Percentiles rank a stretch among this genome's conserved stretches.
These are phyloP conservation scores for Himalopsyche tibetana DNA, from an alignment of 2,888 invertebrate species.

Conservation along the genomic window DNA sequence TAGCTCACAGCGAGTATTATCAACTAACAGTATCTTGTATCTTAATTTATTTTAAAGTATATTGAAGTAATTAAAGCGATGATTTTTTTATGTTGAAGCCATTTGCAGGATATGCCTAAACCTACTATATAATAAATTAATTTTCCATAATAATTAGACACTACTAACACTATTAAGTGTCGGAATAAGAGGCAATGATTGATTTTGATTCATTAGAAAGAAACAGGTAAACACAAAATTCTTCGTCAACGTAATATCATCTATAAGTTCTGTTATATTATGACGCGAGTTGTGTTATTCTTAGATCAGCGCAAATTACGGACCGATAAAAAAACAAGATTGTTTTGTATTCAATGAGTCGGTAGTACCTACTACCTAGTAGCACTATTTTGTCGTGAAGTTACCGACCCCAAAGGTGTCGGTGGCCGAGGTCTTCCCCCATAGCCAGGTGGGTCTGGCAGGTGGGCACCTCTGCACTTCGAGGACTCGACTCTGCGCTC, in stretches of 20 bases:
- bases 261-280: not conserved
- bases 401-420: slow-evolving; percentile 34
- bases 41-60: too few relatives aligned
- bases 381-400: slow-evolving; percentile 2
- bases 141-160: too few relatives aligned
- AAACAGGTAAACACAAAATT: too few relatives aligned
- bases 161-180: too few relatives aligned
- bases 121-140: too few relatives aligned
- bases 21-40: too few relatives aligned
- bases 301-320: not conserved
- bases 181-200: too few relatives aligned
- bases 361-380: not conserved
- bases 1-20: too few relatives aligned
- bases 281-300: not conserved
- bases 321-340: not conserved
- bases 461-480: slow-evolving; percentile 45
- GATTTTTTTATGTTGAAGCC: too few relatives aligned
- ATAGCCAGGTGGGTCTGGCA: slow-evolving; percentile 54
- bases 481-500: not conserved
- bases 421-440: slow-evolving; percentile 8
- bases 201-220: too few relatives aligned
- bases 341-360: not conserved
- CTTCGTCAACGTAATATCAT: not conserved
- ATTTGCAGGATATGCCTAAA: too few relatives aligned
- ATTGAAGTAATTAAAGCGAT: too few relatives aligned